Percentiles rank a stretch among this genome's conserved stretches.
These are phyloP conservation scores for Corydoras sp. DNA, from an alignment of 2,113 vertebrate species.

Conservation along the genomic window DNA sequence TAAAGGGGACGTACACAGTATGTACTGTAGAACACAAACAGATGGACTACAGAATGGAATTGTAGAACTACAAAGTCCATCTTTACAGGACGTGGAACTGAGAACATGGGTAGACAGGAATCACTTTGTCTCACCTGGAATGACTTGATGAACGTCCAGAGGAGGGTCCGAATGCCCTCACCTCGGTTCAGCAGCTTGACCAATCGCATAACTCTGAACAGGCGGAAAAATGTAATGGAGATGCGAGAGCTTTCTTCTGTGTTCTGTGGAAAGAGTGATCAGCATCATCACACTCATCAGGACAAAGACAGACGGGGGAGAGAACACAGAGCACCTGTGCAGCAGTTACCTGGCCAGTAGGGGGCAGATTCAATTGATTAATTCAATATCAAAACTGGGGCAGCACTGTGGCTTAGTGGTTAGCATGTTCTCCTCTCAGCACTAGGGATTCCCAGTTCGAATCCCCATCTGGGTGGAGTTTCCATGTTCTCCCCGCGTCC, in stretches of 20 bases:
- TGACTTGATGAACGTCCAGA: slow-evolving; percentile 99
- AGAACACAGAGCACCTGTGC: slow-evolving; percentile 51
- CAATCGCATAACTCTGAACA: slow-evolving; percentile 97
- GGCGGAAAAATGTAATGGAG: slow-evolving; percentile 98
- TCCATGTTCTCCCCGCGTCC: too few species aligned
- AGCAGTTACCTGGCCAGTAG: slow-evolving; percentile 47
- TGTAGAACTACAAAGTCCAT: too few species aligned
- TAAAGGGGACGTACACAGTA: too few species aligned
- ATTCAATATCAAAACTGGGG: too few species aligned
- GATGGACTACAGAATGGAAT: too few species aligned
- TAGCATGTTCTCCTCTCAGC: too few species aligned
- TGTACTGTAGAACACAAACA: too few species aligned
- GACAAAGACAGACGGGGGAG: not conserved
- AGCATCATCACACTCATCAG: slow-evolving; percentile 58
- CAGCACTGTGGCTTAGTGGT: too few species aligned
- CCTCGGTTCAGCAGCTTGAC: slow-evolving; percentile 97
- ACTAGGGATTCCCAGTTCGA: too few species aligned
- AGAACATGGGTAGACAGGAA: too few species aligned
- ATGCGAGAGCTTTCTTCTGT: slow-evolving; percentile 95
- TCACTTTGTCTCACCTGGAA: slow-evolving; percentile 76
- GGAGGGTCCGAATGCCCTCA: slow-evolving; percentile 92
- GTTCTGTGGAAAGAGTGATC: slow-evolving; percentile 76
- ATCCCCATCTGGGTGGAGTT: too few species aligned
- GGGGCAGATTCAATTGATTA: not conserved
- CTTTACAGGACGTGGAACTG: too few species aligned